Conservation (phyloP, 2,888 invertebrate genomes). For the Aspidiotus destructor region DNA sequence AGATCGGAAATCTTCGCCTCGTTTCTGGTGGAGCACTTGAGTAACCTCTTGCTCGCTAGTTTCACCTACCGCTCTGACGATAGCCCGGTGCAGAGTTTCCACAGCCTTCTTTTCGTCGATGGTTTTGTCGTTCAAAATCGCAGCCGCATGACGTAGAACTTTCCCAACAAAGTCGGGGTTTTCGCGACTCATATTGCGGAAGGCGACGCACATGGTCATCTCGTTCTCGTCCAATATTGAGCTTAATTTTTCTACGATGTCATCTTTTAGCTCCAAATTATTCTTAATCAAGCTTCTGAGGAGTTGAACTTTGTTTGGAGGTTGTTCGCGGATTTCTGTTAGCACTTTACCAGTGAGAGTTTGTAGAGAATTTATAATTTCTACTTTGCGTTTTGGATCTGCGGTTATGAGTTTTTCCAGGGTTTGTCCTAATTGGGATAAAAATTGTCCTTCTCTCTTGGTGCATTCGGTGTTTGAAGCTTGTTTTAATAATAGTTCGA, state of each 20-base stretch:
- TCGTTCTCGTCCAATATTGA: constrained; percentile 53
- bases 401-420: constrained; percentile 2
- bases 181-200: constrained; percentile 54
- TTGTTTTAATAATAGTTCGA: constrained; percentile 1
- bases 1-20: constrained; percentile 44
- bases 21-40: constrained; percentile 47
- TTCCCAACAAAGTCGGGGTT: constrained; percentile 52
- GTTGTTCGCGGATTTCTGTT: constrained; percentile 38
- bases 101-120: constrained; percentile 56
- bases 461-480: not conserved
- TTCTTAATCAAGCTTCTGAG: constrained; percentile 54
- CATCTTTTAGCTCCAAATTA: constrained; percentile 48
- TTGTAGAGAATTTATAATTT: constrained; percentile 7
- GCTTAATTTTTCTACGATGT: constrained; percentile 54
- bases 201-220: constrained; percentile 49
- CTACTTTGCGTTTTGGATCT: constrained; percentile 4
- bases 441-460: not conserved
- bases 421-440: not conserved
- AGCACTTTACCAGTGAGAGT: not conserved
- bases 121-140: constrained; percentile 43
- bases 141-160: constrained; percentile 52
- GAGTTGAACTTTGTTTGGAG: constrained; percentile 47
- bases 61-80: constrained; percentile 55
- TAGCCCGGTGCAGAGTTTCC: constrained; percentile 57
- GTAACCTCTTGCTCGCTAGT: constrained; percentile 52